Percentiles rank a stretch among this genome's conserved stretches.
Evolutionary conservation across 2,113 vertebrate genomes (phyloP).

Genomic region (Microcebus ravelobensis): DNA sequence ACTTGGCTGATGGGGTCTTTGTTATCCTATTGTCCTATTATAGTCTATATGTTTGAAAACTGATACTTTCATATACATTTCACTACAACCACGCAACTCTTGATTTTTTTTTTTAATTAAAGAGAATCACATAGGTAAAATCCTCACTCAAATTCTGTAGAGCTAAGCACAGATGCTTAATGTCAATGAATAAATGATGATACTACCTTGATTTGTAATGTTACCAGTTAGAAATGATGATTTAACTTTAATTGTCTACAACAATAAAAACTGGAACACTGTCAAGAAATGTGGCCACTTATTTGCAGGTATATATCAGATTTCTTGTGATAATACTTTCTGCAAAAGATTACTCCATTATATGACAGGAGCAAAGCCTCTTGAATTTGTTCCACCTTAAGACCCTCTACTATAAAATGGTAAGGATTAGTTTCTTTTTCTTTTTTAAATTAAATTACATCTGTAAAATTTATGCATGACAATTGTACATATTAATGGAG

Average conservation of each 20-base stretch:
- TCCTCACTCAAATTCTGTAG: background rate
- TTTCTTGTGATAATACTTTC: background rate
- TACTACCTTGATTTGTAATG: background rate
- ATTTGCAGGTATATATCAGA: background rate
- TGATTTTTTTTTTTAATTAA: slow-evolving; percentile 11
- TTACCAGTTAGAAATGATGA: background rate
- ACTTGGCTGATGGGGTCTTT: background rate
- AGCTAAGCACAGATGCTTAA: background rate
- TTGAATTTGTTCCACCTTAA: background rate
- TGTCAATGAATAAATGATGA: background rate
- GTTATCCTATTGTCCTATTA: background rate
- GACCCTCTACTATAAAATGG: background rate
- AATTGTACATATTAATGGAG: background rate
- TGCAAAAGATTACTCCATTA: background rate
- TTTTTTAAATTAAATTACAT: background rate
- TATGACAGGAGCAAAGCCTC: background rate
- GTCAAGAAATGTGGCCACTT: background rate
- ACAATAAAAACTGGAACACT: background rate
- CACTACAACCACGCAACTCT: background rate
- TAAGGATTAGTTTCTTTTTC: background rate
- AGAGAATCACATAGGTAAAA: slow-evolving; percentile 32
- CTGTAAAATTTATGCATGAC: background rate
- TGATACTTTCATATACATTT: background rate
- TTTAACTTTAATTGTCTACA: background rate
- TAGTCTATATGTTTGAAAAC: background rate